These are phyloP conservation scores for Polyboroides typus DNA, from an alignment of 2,797 vertebrate genomes.

Conservation along the genomic window DNA sequence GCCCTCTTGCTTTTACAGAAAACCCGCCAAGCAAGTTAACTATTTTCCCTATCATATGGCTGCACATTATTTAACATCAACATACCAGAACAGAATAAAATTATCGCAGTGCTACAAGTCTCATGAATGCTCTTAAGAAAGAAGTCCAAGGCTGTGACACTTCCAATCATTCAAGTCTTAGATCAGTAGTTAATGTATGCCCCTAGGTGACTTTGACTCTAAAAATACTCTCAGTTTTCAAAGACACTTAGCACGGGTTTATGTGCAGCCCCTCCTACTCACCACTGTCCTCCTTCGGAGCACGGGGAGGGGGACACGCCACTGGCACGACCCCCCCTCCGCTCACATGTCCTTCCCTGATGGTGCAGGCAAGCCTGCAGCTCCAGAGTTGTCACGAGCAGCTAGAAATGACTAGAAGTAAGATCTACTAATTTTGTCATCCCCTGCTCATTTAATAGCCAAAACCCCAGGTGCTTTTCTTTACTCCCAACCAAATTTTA, in stretches of 20 bases:
- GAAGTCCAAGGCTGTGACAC: background rate
- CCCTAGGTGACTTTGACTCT: background rate
- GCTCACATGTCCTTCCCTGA: accelerated
- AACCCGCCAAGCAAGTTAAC: background rate
- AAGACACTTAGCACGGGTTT: background rate
- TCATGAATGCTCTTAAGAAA: background rate
- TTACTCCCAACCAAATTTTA: background rate
- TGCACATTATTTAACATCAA: background rate
- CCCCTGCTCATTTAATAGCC: background rate
- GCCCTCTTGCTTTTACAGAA: background rate
- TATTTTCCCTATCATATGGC: accelerated
- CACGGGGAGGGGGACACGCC: accelerated
- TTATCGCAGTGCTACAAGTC: background rate
- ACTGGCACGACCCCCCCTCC: accelerated
- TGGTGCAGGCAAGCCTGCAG: accelerated
- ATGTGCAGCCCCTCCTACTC: background rate
- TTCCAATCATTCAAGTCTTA: background rate
- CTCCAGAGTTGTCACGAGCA: background rate
- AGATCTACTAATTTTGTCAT: background rate
- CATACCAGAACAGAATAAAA: background rate
- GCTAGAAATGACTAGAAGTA: background rate
- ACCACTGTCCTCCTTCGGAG: accelerated
- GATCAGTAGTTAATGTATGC: background rate
- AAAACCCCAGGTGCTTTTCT: constrained; percentile 3
- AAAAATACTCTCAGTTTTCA: background rate